Evolutionary conservation across 2,888 invertebrate genomes (phyloP).

Genomic region (Rhagophthalmus giganteus): DNA sequence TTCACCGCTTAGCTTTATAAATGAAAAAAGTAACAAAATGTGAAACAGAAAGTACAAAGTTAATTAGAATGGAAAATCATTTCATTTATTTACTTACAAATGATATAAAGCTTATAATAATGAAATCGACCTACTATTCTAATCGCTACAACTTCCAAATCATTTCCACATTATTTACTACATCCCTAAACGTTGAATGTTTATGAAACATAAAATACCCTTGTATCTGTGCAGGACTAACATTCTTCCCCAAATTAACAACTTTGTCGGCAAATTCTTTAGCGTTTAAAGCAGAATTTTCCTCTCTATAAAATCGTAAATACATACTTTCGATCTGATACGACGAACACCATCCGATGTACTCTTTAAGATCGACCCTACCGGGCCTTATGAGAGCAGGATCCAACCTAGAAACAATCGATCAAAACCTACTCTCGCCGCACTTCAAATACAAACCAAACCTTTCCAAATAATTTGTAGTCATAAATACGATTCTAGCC

Average conservation of each 20-base stretch:
- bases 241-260: slow-evolving; percentile 59
- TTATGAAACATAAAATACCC: slow-evolving; percentile 95
- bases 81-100: too few relatives aligned
- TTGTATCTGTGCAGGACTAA: slow-evolving; percentile 94
- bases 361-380: slow-evolving; percentile 89
- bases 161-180: slow-evolving; percentile 66
- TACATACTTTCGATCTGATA: slow-evolving; percentile 88
- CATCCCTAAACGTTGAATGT: slow-evolving; percentile 64
- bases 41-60: too few relatives aligned
- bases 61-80: too few relatives aligned
- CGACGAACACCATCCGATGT: slow-evolving; percentile 79
- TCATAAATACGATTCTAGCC: slow-evolving; percentile 98
- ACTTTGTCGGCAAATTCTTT: slow-evolving; percentile 70
- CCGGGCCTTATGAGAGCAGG: slow-evolving; percentile 95
- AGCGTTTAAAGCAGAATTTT: slow-evolving; percentile 57
- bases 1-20: too few relatives aligned
- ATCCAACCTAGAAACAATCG: slow-evolving; percentile 72
- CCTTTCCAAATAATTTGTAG: slow-evolving; percentile 97
- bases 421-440: slow-evolving; percentile 3
- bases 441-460: slow-evolving; percentile 46
- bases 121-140: too few relatives aligned
- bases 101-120: too few relatives aligned
- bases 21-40: too few relatives aligned
- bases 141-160: slow-evolving; percentile 75
- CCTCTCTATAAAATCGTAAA: slow-evolving; percentile 77